phyloP scores from a whole-genome alignment of 2,888 invertebrate species.

The Blastobasis lacticolella region DNA sequence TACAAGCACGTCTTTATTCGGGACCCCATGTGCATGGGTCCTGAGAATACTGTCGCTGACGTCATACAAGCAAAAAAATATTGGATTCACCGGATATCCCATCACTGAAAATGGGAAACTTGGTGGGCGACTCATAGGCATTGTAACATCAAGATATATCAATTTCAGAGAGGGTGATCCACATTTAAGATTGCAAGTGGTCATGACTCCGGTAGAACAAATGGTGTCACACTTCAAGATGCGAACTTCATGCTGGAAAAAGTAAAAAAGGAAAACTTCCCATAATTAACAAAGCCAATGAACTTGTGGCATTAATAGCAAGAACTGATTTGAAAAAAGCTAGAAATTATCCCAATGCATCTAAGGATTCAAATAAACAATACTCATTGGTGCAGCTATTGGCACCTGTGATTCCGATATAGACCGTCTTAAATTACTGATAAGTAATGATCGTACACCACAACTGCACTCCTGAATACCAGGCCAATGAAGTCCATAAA shows the following conservation, averaged over 20 bases:
- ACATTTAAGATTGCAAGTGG: slow-evolving; percentile 15
- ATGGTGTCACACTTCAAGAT: slow-evolving; percentile 93
- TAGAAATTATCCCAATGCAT: slow-evolving; percentile 95
- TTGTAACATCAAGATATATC: slow-evolving; percentile 94
- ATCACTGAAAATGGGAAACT: slow-evolving; percentile 95
- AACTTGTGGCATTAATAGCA: too few species aligned
- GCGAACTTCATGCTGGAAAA: slow-evolving; percentile 76
- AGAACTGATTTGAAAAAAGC: slow-evolving; percentile 96
- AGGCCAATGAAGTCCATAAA: too few species aligned
- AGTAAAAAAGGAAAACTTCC: slow-evolving; percentile 45
- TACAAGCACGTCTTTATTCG: slow-evolving; percentile 99
- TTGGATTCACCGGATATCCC: slow-evolving; percentile 97
- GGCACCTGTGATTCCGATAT: slow-evolving; percentile 85
- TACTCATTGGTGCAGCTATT: slow-evolving; percentile 69
- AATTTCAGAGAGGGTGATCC: slow-evolving; percentile 88
- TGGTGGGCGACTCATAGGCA: slow-evolving; percentile 94
- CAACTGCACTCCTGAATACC: too few species aligned
- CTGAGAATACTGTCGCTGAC: slow-evolving; percentile 89
- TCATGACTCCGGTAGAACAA: slow-evolving; percentile 60
- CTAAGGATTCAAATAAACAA: slow-evolving; percentile 97
- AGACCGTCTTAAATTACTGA: slow-evolving; percentile 86
- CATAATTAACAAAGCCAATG: slow-evolving; percentile 87
- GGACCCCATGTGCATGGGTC: slow-evolving; percentile 96
- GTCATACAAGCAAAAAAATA: slow-evolving; percentile 88
- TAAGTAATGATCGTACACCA: too few species aligned